Evolutionary conservation across 2,888 invertebrate species (phyloP).

Genomic region (Erebia palarica): DNA sequence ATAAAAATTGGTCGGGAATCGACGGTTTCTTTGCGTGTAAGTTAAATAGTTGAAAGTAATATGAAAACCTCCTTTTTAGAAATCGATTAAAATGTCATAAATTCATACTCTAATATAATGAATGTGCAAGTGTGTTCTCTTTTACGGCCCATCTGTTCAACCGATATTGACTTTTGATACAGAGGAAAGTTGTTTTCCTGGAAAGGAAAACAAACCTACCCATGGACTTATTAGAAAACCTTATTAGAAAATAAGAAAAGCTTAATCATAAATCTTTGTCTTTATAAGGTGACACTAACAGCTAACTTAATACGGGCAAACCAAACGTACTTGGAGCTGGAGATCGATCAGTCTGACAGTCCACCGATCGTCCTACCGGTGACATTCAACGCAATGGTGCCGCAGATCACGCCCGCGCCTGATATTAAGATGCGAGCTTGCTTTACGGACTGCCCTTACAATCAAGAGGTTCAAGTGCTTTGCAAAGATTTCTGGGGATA

Average conservation of each 20-base stretch:
- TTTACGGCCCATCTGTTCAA: too few species aligned
- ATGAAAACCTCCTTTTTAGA: too few species aligned
- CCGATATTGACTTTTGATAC: too few species aligned
- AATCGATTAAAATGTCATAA: too few species aligned
- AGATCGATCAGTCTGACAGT: slow-evolving; percentile 82
- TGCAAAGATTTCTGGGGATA: slow-evolving; percentile 78
- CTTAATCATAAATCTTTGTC: background rate
- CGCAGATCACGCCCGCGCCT: slow-evolving; percentile 71
- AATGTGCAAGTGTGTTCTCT: too few species aligned
- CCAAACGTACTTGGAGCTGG: slow-evolving; percentile 73
- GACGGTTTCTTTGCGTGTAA: slow-evolving; percentile 69
- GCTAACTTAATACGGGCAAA: slow-evolving; percentile 78
- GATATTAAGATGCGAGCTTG: slow-evolving; percentile 81
- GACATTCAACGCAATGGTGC: slow-evolving; percentile 74
- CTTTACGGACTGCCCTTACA: slow-evolving; percentile 82
- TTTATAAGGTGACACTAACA: slow-evolving; percentile 70
- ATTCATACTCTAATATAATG: too few species aligned
- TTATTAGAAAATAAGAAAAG: too few species aligned
- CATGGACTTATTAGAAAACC: too few species aligned
- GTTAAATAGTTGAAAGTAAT: background rate
- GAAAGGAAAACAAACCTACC: too few species aligned
- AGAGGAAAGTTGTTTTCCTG: too few species aligned
- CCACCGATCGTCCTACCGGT: slow-evolving; percentile 79
- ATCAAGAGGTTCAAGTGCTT: slow-evolving; percentile 68
- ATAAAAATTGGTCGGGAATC: slow-evolving; percentile 74